These are phyloP conservation scores for Castor canadensis DNA, from an alignment of 2,113 vertebrate genomes.

Conservation along the genomic window DNA sequence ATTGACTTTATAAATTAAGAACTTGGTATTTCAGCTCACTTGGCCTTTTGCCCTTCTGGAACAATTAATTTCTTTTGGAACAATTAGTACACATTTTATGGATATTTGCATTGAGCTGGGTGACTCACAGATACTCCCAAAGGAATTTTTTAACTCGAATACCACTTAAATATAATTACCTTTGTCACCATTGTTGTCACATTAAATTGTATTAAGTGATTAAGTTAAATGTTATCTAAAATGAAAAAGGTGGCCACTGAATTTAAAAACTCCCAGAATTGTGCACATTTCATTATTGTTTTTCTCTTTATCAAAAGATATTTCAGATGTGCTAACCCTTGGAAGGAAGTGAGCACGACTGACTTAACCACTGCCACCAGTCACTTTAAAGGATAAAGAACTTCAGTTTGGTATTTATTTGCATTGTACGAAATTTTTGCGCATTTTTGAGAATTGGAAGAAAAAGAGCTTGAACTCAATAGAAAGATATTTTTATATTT, in stretches of 20 bases:
- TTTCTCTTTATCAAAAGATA: neutral
- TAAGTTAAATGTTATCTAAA: neutral
- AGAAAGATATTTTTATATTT: neutral
- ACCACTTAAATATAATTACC: neutral
- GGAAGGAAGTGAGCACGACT: neutral
- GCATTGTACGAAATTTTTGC: neutral
- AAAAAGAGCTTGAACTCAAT: no score
- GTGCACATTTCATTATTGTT: neutral
- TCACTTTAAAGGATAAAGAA: neutral
- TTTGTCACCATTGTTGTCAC: neutral
- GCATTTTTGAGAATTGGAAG: neutral
- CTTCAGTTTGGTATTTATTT: neutral
- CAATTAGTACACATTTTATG: slow-evolving; percentile 26
- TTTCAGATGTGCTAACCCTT: neutral
- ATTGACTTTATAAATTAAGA: slow-evolving; percentile 62
- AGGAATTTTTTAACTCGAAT: slow-evolving; percentile 19
- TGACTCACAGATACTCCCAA: slow-evolving; percentile 20
- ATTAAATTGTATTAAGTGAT: neutral
- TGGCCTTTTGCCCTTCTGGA: slow-evolving; percentile 49
- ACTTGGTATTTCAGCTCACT: neutral
- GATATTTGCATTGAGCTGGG: slow-evolving; percentile 10
- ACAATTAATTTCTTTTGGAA: slow-evolving; percentile 51
- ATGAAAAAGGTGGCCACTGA: neutral
- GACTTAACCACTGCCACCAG: neutral
- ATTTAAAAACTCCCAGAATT: neutral